phyloP scores from a whole-genome alignment of 2,113 vertebrate genomes.

The Uropsilus gracilis region DNA sequence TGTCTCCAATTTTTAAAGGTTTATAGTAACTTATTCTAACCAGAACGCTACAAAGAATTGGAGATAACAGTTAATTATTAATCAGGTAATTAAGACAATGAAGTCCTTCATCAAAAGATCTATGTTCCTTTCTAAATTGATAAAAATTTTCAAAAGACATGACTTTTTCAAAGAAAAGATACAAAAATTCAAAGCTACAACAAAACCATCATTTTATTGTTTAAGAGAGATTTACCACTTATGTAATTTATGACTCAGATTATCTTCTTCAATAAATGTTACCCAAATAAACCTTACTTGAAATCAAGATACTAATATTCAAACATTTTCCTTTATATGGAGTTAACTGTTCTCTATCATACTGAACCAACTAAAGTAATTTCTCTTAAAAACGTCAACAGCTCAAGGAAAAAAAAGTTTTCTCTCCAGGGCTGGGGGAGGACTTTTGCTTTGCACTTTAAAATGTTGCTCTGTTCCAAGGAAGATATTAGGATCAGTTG shows the following conservation, averaged over 20 bases:
- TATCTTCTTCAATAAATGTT: slow-evolving; percentile 39
- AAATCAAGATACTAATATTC: slow-evolving; percentile 40
- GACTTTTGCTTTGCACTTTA: slow-evolving; percentile 77
- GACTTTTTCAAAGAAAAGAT: slow-evolving; percentile 27
- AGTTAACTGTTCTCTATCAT: slow-evolving; percentile 59
- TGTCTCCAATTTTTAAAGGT: slow-evolving; percentile 32
- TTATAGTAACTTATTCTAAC: slow-evolving; percentile 17
- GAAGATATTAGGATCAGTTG: slow-evolving; percentile 78
- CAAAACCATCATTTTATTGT: slow-evolving; percentile 25
- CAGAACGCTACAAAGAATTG: not conserved
- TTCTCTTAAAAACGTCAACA: slow-evolving; percentile 70
- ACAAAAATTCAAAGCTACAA: slow-evolving; percentile 3
- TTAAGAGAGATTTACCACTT: not conserved
- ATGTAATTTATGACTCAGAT: slow-evolving; percentile 50
- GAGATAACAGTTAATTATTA: too few relatives aligned
- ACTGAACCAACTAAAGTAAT: slow-evolving; percentile 63
- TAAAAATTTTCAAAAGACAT: slow-evolving; percentile 13
- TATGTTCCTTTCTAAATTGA: not conserved
- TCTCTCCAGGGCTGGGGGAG: slow-evolving; percentile 67
- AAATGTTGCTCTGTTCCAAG: slow-evolving; percentile 78
- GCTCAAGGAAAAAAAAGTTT: slow-evolving; percentile 63
- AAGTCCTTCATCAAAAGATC: not conserved
- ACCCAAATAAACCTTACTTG: slow-evolving; percentile 21
- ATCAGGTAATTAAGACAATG: not conserved
- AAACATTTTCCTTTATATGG: slow-evolving; percentile 57